These are phyloP conservation scores for Rhinatrema bivittatum DNA, from an alignment of 2,797 vertebrate species.

Conservation along the genomic window DNA sequence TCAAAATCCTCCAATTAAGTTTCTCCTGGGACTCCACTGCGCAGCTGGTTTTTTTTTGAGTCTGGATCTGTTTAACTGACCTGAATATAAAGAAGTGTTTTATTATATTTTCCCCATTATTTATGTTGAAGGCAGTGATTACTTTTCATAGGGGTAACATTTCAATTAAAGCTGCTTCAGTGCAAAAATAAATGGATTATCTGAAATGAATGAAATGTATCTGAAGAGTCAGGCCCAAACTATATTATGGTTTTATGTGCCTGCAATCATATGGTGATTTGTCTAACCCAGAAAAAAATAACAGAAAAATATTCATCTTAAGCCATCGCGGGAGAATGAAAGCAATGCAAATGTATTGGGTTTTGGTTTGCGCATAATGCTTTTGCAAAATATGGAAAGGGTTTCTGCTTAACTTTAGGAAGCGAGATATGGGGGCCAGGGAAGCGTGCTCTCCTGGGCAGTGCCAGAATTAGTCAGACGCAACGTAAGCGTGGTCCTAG, in stretches of 20 bases:
- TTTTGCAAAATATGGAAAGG: too few relatives aligned
- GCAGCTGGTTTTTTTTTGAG: slow-evolving; percentile 19
- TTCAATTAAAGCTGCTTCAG: slow-evolving; percentile 17
- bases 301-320: too few relatives aligned
- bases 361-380: too few relatives aligned
- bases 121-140: slow-evolving; percentile 17
- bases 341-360: too few relatives aligned
- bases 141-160: slow-evolving; percentile 31
- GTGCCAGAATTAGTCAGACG: too few relatives aligned
- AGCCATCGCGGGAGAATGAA: too few relatives aligned
- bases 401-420: too few relatives aligned
- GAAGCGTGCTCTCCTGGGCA: too few relatives aligned
- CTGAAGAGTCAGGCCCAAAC: slow-evolving; percentile 12
- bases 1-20: slow-evolving; percentile 17
- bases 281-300: too few relatives aligned
- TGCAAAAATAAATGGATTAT: slow-evolving; percentile 30
- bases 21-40: slow-evolving; percentile 32
- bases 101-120: slow-evolving; percentile 32
- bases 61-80: slow-evolving; percentile 34
- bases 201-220: slow-evolving; percentile 19
- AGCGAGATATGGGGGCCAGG: too few relatives aligned
- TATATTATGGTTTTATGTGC: slow-evolving; percentile 1
- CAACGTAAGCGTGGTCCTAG: too few relatives aligned
- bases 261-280: slow-evolving; percentile 1
- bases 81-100: slow-evolving; percentile 22